A percentile compares a stretch with the other conserved stretches of the same genome.
Conservation (phyloP, 2,113 vertebrate genomes). For the crab-eating macaque (Macaca fascicularis) region T2T-MFA8v1.1 NC_088377.1:79789001-79789500, state of each 20-base stretch:
- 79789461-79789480: neutral
- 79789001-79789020: neutral
- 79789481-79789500: neutral
- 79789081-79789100: neutral
- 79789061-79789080: neutral
- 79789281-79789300: too few relatives aligned
- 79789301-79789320: neutral
- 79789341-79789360: neutral
- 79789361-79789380: neutral
- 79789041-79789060: neutral
- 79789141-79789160: neutral
- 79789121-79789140: neutral
- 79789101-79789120: neutral
- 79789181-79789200: neutral
- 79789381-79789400: neutral
- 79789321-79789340: neutral
- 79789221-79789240: neutral
- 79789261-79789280: neutral
- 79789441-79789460: neutral
- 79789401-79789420: neutral
- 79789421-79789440: neutral
- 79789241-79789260: neutral
- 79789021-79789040: neutral
- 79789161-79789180: neutral
- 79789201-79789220: fast-evolving